Conservation (phyloP, 2,797 vertebrate species). For the Stomatorhinus walkeri region DNA sequence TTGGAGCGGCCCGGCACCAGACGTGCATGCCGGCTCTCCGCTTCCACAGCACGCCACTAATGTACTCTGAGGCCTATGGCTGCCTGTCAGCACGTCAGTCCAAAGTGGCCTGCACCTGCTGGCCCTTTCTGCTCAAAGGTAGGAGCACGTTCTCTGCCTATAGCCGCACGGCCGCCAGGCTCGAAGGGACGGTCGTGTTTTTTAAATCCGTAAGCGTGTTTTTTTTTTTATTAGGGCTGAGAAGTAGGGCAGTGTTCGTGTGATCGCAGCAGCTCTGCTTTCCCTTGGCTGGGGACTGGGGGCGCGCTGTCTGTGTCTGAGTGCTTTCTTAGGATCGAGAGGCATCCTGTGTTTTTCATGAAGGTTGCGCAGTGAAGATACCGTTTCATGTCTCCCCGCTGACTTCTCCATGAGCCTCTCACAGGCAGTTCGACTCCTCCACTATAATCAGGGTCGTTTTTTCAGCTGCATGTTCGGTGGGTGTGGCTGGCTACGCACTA, state of each 20-base stretch:
- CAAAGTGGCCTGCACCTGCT: conserved; percentile 31
- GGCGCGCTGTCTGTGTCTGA: neutral
- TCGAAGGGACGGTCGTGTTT: neutral
- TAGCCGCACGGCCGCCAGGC: neutral
- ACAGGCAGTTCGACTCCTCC: neutral
- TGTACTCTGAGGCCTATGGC: conserved; percentile 32
- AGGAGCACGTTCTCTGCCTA: conserved; percentile 3
- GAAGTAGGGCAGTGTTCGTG: neutral
- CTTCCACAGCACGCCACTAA: conserved; percentile 18
- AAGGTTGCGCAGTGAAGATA: neutral
- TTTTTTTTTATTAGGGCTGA: neutral
- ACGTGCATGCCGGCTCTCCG: neutral
- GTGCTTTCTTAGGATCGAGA: neutral
- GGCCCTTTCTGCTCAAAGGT: conserved; percentile 35
- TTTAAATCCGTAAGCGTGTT: neutral
- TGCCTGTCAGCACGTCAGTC: conserved; percentile 29
- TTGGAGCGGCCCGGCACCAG: neutral
- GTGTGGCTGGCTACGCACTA: neutral
- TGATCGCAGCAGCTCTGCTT: neutral
- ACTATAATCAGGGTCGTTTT: conserved; percentile 13
- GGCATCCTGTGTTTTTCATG: neutral
- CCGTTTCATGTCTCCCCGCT: neutral
- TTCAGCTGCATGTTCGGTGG: conserved; percentile 10
- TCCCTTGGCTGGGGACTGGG: neutral
- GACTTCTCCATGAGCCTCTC: neutral